phyloP scores from a whole-genome alignment of 2,113 vertebrate species.

The Pterocles burchelli region DNA sequence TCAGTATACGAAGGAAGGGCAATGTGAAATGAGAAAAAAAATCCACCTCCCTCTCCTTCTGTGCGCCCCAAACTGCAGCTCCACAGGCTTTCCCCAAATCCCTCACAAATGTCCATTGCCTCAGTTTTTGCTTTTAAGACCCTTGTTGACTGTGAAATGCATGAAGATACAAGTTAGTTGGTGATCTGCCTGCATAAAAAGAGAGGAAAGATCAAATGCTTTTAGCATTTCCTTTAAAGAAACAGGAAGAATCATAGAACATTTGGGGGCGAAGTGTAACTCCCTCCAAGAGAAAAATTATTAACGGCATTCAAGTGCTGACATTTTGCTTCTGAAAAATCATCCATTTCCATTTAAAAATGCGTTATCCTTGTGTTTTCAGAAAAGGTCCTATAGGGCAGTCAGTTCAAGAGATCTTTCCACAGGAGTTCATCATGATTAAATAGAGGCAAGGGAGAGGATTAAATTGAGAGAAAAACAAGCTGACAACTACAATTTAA shows the following conservation, averaged over 20 bases:
- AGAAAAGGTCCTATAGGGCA: conserved; percentile 41
- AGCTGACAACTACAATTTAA: conserved; percentile 24
- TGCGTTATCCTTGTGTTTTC: conserved; percentile 26
- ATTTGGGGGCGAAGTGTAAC: conserved; percentile 13
- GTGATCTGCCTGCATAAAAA: background rate
- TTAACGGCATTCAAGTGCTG: conserved; percentile 26
- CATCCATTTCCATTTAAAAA: conserved; percentile 42
- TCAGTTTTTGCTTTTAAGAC: conserved; percentile 48
- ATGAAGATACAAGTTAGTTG: conserved; percentile 65
- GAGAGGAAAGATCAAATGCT: conserved; percentile 49
- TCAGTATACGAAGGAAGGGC: conserved; percentile 8
- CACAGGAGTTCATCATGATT: conserved; percentile 36
- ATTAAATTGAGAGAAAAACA: conserved; percentile 30
- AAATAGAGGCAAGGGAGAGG: conserved; percentile 44
- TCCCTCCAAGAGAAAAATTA: conserved; percentile 43
- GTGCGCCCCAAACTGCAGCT: background rate
- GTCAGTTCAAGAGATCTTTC: conserved; percentile 61
- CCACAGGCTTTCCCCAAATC: conserved; percentile 58
- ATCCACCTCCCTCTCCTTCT: background rate
- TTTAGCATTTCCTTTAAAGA: conserved; percentile 27
- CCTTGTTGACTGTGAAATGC: conserved; percentile 65
- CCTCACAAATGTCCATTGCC: conserved; percentile 21
- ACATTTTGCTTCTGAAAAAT: conserved; percentile 46
- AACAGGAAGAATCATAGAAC: conserved; percentile 46
- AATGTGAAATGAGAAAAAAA: background rate